A percentile compares a stretch with the other conserved stretches of the same genome.
Conservation (phyloP, 2,113 vertebrate genomes). For the Phaethon lepturus region DNA sequence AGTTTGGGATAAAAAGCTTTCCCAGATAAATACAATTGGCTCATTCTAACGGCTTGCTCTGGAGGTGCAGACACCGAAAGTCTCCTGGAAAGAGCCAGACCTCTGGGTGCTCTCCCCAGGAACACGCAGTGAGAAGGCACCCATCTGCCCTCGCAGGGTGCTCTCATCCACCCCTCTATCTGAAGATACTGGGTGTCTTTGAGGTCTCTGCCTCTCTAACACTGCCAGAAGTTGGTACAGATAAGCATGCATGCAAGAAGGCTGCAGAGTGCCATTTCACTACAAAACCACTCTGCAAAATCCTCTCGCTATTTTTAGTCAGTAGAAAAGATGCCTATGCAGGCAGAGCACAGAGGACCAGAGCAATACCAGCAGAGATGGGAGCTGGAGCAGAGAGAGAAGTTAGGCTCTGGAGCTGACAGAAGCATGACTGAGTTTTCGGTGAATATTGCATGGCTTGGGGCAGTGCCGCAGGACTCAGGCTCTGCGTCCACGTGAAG, state of each 20-base stretch:
- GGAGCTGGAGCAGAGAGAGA: neutral
- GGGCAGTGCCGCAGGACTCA: neutral
- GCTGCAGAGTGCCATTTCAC: neutral
- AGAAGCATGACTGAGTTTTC: neutral
- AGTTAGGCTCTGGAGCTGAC: neutral
- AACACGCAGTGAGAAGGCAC: neutral
- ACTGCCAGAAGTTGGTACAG: neutral
- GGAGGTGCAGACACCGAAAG: neutral
- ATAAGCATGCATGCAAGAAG: accelerated
- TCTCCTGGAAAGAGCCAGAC: neutral
- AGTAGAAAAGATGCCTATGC: neutral
- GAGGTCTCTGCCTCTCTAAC: neutral
- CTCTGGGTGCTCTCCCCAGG: neutral
- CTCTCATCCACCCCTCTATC: neutral
- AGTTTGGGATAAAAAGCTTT: neutral
- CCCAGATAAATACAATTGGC: neutral
- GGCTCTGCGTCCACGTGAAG: neutral
- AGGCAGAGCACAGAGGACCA: neutral
- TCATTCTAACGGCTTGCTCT: neutral
- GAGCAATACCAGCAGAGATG: neutral
- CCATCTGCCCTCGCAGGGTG: neutral
- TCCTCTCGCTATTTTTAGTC: neutral
- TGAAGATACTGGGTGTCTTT: neutral
- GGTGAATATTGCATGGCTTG: neutral
- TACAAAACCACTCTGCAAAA: neutral